Evolutionary conservation across 2,797 vertebrate species (phyloP).

Genomic region (Natrix natrix): DNA sequence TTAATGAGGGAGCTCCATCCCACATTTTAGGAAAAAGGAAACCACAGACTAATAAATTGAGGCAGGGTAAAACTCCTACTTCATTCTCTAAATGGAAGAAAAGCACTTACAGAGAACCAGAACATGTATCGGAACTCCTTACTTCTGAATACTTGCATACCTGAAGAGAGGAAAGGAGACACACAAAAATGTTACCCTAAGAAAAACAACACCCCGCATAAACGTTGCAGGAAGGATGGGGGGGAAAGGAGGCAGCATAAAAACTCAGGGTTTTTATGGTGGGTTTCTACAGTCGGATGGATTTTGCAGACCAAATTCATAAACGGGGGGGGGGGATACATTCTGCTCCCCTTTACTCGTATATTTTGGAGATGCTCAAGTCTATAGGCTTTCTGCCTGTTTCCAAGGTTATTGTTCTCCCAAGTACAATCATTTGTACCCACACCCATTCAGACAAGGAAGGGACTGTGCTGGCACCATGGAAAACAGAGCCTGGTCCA

Average conservation of each 20-base stretch:
- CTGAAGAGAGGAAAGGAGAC: too few species aligned
- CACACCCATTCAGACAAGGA: background rate
- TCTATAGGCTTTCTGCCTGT: background rate
- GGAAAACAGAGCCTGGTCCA: background rate
- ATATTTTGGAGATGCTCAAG: background rate
- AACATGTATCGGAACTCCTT: background rate
- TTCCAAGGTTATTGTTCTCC: background rate
- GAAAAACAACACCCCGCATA: background rate
- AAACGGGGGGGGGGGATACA: background rate
- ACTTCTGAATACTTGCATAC: background rate
- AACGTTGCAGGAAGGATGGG: background rate
- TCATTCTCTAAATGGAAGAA: background rate
- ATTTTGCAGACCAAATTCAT: constrained; percentile 4
- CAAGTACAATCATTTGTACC: background rate
- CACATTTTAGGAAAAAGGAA: background rate
- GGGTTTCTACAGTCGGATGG: background rate
- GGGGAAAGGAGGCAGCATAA: background rate
- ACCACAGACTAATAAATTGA: background rate
- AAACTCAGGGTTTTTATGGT: background rate
- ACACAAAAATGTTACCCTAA: background rate
- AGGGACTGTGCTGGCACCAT: background rate
- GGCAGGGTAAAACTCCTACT: background rate
- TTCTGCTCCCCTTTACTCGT: background rate
- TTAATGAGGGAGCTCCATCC: constrained; percentile 11
- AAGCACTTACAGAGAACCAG: too few species aligned